Evolutionary conservation across 2,888 invertebrate genomes (phyloP).

Genomic region (Netelia melanura): DNA sequence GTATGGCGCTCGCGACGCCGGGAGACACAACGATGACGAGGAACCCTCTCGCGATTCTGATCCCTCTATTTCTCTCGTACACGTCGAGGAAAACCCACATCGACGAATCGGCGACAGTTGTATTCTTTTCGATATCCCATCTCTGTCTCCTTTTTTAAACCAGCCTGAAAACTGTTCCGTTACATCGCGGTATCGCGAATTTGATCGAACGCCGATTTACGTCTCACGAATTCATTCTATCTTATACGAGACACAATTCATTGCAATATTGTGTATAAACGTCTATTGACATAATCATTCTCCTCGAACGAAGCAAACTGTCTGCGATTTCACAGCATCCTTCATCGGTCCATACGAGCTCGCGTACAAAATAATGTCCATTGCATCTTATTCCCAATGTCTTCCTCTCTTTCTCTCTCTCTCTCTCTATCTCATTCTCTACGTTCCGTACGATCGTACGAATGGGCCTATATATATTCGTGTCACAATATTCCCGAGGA

Average conservation of each 20-base stretch:
- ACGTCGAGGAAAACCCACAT: constrained; percentile 32
- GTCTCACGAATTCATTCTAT: too few species aligned
- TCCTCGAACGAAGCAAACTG: constrained; percentile 14
- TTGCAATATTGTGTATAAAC: neutral
- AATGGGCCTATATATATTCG: constrained; percentile 65
- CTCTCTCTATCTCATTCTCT: neutral
- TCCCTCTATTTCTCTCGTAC: constrained; percentile 5
- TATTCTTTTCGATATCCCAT: neutral
- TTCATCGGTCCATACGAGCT: constrained; percentile 31
- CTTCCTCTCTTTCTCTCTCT: constrained; percentile 7
- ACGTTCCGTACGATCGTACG: constrained; percentile 43
- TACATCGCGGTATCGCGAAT: too few species aligned
- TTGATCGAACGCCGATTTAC: too few species aligned
- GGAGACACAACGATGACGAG: constrained; percentile 62
- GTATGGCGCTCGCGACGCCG: constrained; percentile 81
- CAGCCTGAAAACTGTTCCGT: too few species aligned
- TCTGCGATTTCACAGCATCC: neutral
- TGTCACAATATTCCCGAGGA: constrained; percentile 81
- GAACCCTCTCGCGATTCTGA: constrained; percentile 31
- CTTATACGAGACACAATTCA: neutral
- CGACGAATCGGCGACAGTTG: constrained; percentile 3
- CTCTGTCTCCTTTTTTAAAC: neutral
- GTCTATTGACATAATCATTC: constrained; percentile 24
- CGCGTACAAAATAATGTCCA: constrained; percentile 51
- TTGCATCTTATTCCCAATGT: constrained; percentile 33